A percentile compares a stretch with the other conserved stretches of the same genome.
phyloP scores from a whole-genome alignment of 2,888 invertebrate genomes.

The Tetragnatha montana region DNA sequence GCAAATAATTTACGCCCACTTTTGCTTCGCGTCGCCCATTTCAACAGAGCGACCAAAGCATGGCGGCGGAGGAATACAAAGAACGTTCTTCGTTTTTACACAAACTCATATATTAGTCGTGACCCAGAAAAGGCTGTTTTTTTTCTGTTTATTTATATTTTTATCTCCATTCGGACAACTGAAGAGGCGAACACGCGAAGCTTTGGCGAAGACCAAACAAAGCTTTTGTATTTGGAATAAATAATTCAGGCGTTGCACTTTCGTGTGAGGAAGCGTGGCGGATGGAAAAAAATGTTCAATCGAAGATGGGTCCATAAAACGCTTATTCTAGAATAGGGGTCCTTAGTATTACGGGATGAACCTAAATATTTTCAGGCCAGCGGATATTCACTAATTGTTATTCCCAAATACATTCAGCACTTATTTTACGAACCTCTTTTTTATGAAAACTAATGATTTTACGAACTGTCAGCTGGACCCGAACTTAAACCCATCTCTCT shows the following conservation, averaged over 20 bases:
- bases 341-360: too few relatives aligned
- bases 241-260: constrained; percentile 21
- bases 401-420: too few relatives aligned
- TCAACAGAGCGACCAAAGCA: background rate
- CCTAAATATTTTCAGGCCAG: too few relatives aligned
- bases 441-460: too few relatives aligned
- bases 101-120: background rate
- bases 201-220: constrained; percentile 1
- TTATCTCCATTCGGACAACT: background rate
- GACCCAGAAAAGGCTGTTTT: background rate
- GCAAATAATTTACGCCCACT: background rate
- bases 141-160: background rate
- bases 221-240: constrained; percentile 12
- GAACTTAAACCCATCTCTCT: too few relatives aligned
- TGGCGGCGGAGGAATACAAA: background rate
- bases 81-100: background rate
- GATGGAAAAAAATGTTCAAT: background rate
- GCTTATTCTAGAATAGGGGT: too few relatives aligned
- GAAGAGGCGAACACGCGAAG: background rate
- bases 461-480: too few relatives aligned
- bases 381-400: too few relatives aligned
- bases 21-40: background rate
- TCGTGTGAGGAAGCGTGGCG: background rate
- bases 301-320: background rate
- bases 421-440: too few relatives aligned